phyloP scores from a whole-genome alignment of 2,888 invertebrate species.

The Hypomecis atomaria region DNA sequence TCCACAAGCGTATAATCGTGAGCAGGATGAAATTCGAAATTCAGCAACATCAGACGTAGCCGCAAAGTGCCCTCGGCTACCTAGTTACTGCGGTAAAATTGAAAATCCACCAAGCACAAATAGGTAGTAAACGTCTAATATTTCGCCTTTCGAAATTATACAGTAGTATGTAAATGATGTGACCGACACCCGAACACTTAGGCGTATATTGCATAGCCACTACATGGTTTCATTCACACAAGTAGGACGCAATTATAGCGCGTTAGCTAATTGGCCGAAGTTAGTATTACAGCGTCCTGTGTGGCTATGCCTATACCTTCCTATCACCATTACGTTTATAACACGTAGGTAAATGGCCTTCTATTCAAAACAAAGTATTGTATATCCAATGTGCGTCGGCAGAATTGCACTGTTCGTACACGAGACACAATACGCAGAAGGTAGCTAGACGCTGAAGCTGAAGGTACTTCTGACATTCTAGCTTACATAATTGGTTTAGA shows the following conservation, averaged over 20 bases:
- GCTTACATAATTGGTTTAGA: too few species aligned
- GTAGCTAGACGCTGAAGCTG: too few species aligned
- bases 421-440: neutral
- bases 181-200: neutral
- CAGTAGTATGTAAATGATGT: neutral
- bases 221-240: constrained; percentile 1
- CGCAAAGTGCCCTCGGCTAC: too few species aligned
- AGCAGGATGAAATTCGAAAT: too few species aligned
- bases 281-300: constrained; percentile 11
- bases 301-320: neutral
- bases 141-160: neutral
- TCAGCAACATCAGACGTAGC: too few species aligned
- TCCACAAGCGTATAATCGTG: too few species aligned
- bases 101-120: too few species aligned
- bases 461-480: too few species aligned
- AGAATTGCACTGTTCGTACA: neutral
- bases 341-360: constrained; percentile 1
- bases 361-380: constrained; percentile 12
- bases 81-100: too few species aligned
- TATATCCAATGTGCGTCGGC: neutral
- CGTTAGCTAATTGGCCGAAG: constrained; percentile 13
- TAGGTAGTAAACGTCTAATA: neutral
- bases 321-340: neutral
- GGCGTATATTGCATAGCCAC: neutral
- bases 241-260: constrained; percentile 44